Evolutionary conservation across 2,797 vertebrate species (phyloP).

Genomic region (Limosa lapponica): DNA sequence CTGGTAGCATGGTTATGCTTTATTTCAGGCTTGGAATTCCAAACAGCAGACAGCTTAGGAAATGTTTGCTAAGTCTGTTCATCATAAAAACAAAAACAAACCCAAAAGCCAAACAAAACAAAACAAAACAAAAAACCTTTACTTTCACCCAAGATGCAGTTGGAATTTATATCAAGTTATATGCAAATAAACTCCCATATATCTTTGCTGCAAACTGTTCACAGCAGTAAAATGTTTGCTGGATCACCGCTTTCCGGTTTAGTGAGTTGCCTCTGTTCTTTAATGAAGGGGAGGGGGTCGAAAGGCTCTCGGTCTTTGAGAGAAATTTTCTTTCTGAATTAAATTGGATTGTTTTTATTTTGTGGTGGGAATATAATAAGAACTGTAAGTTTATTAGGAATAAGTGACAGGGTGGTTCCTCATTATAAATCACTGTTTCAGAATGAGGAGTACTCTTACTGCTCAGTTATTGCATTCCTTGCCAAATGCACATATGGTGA

Average conservation of each 20-base stretch:
- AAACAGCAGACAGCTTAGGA: conserved; percentile 19
- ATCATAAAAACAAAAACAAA: conserved; percentile 13
- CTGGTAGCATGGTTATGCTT: not conserved
- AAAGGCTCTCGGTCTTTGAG: fast-evolving
- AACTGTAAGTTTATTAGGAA: not conserved
- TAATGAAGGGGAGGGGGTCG: not conserved
- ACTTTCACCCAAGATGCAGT: not conserved
- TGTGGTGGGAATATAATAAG: not conserved
- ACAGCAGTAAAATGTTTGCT: not conserved
- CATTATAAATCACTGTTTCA: not conserved
- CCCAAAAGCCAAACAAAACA: not conserved
- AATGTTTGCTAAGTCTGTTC: conserved; percentile 14
- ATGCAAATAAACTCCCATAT: conserved; percentile 6
- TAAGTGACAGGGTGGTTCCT: not conserved
- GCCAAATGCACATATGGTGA: not conserved
- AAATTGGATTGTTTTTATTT: not conserved
- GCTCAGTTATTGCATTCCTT: conserved; percentile 37
- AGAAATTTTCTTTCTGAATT: not conserved
- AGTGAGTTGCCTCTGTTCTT: not conserved
- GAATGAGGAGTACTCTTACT: not conserved
- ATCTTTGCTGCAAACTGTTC: conserved; percentile 12
- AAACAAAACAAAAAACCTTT: not conserved
- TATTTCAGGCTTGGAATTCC: conserved; percentile 40
- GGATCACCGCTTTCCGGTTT: not conserved
- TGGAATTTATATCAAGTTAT: conserved; percentile 2